These are phyloP conservation scores for Gavia stellata DNA, from an alignment of 2,113 vertebrate species.

Conservation along the genomic window DNA sequence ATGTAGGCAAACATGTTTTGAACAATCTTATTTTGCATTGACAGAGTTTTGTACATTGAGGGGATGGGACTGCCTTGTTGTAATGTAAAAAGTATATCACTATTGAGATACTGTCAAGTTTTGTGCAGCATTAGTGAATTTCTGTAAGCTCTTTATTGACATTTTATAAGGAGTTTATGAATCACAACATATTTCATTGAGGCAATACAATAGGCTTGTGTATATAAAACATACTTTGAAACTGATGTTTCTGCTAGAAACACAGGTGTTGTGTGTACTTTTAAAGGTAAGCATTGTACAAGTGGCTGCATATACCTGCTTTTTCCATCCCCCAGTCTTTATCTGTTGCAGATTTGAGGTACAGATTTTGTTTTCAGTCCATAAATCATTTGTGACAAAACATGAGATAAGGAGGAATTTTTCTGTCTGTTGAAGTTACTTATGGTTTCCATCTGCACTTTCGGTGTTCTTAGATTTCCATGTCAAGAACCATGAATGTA, in stretches of 20 bases:
- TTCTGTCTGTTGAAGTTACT: background rate
- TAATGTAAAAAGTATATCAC: background rate
- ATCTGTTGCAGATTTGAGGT: background rate
- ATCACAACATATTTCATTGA: background rate
- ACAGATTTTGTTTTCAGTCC: background rate
- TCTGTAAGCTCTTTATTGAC: background rate
- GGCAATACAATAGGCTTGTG: background rate
- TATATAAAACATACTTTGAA: background rate
- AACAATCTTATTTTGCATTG: background rate
- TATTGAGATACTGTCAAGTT: background rate
- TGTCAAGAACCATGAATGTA: background rate
- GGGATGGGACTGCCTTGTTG: background rate
- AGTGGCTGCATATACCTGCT: background rate
- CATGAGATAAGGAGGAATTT: background rate
- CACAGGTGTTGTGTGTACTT: background rate
- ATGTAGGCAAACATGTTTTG: rapidly evolving
- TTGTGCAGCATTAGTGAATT: background rate
- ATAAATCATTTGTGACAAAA: background rate
- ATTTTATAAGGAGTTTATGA: background rate
- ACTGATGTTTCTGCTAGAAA: background rate
- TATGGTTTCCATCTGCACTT: conserved; percentile 31
- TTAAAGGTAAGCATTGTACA: background rate
- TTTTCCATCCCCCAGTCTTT: background rate
- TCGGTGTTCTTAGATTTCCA: background rate
- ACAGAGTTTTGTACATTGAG: background rate